A percentile compares a stretch with the other conserved stretches of the same genome.
phyloP scores from a whole-genome alignment of 2,797 vertebrate genomes.

The Platyrinchus mystaceus region DNA sequence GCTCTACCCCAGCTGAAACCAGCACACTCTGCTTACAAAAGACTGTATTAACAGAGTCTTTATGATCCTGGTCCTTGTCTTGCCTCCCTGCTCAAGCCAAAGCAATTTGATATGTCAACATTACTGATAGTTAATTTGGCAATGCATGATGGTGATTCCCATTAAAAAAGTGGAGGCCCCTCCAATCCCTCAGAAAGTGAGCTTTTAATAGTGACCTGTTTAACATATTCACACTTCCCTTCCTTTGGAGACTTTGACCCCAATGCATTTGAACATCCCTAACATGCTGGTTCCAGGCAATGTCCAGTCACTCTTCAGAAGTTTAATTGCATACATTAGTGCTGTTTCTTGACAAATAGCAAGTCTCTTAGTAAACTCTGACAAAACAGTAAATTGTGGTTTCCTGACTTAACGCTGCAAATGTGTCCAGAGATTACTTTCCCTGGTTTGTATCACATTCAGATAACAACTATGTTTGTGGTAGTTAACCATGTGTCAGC shows the following conservation, averaged over 20 bases:
- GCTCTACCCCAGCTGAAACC: too few relatives aligned
- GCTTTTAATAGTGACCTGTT: background rate
- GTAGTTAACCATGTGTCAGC: background rate
- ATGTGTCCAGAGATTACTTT: background rate
- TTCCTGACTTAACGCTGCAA: background rate
- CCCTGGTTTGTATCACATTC: background rate
- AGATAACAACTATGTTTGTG: background rate
- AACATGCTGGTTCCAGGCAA: background rate
- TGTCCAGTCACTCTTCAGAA: background rate
- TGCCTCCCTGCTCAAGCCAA: background rate
- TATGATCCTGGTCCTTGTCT: background rate
- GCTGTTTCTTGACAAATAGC: background rate
- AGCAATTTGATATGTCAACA: accelerated
- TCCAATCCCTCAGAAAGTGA: background rate
- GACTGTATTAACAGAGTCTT: background rate
- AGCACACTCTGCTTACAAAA: background rate
- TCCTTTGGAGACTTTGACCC: background rate
- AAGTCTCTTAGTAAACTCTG: background rate
- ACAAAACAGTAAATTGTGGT: background rate
- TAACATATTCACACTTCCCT: background rate
- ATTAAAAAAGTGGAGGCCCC: background rate
- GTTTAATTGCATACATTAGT: background rate
- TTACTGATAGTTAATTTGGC: background rate
- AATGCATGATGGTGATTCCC: background rate
- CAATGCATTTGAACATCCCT: background rate